Conservation (phyloP, 1,140 invertebrate species). For the Trissolcus basalis region DNA sequence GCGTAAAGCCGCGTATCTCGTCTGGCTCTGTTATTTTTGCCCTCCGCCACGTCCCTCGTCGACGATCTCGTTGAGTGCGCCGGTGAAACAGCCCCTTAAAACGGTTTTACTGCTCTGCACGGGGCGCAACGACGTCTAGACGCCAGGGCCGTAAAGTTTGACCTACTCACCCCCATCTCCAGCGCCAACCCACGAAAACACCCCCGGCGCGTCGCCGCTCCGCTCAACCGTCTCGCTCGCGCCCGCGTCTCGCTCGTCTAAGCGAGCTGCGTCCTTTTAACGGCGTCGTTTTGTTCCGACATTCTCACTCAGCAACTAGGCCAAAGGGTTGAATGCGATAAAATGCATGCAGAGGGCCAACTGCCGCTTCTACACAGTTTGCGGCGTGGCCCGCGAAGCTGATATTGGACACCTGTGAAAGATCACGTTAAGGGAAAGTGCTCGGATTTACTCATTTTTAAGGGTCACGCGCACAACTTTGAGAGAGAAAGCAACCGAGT, state of each 20-base stretch:
- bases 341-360: conserved; percentile 37
- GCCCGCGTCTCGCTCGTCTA: conserved; percentile 16
- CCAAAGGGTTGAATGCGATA: conserved; percentile 62
- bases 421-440: conserved; percentile 47
- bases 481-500: background rate
- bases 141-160: conserved; percentile 75
- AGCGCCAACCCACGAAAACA: conserved; percentile 35
- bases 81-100: conserved; percentile 76
- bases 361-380: conserved; percentile 22
- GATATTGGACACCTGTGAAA: conserved; percentile 54
- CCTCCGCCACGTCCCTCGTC: conserved; percentile 8
- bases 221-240: conserved; percentile 18
- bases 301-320: conserved; percentile 58
- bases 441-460: conserved; percentile 34
- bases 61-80: conserved; percentile 64
- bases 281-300: conserved; percentile 19
- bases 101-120: conserved; percentile 74
- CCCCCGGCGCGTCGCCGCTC: conserved; percentile 4
- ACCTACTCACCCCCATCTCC: conserved; percentile 73
- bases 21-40: conserved; percentile 26
- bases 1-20: conserved; percentile 54
- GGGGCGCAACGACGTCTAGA: conserved; percentile 75
- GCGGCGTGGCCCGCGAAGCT: conserved; percentile 14
- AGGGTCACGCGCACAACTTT: conserved; percentile 1
- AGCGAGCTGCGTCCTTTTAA: conserved; percentile 3